Conservation (phyloP, 2,888 invertebrate species). For the Andrena fulva region DNA sequence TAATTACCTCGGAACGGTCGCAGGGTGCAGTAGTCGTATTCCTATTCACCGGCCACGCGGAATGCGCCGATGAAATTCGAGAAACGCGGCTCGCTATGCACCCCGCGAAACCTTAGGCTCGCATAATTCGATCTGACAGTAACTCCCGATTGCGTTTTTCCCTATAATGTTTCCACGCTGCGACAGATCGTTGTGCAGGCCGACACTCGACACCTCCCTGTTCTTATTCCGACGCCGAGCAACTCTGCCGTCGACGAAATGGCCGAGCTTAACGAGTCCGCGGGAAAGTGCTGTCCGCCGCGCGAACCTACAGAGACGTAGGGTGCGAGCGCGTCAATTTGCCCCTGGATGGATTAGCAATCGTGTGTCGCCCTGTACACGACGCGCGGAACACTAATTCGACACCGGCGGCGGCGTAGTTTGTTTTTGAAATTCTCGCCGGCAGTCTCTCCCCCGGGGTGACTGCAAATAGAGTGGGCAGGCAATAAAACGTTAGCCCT, state of each 20-base stretch:
- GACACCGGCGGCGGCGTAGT: constrained; percentile 34
- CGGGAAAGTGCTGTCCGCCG: neutral
- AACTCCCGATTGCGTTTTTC: constrained; percentile 75
- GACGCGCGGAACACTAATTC: constrained; percentile 47
- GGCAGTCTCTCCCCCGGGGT: constrained; percentile 60
- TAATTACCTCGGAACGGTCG: constrained; percentile 56
- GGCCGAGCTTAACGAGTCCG: neutral
- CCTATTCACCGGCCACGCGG: constrained; percentile 73
- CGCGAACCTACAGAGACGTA: too few relatives aligned
- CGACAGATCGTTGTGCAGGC: constrained; percentile 62
- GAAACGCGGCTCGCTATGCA: constrained; percentile 75
- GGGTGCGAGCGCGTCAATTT: too few relatives aligned
- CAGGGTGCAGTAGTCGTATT: constrained; percentile 60
- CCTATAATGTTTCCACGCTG: constrained; percentile 77
- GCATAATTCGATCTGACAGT: constrained; percentile 82
- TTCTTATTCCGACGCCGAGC: constrained; percentile 36
- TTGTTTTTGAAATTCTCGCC: constrained; percentile 62
- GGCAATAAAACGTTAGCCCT: constrained; percentile 77
- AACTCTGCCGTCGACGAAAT: neutral
- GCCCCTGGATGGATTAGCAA: too few relatives aligned
- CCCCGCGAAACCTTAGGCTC: constrained; percentile 79
- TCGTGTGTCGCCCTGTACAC: neutral
- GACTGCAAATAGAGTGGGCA: constrained; percentile 71
- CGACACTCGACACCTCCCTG: constrained; percentile 66
- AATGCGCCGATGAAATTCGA: constrained; percentile 81